Evolutionary conservation across 1,140 invertebrate genomes (phyloP), one percentile per base, ranked within the genome.

Genomic region (Saxidomus purpurata): DNA sequence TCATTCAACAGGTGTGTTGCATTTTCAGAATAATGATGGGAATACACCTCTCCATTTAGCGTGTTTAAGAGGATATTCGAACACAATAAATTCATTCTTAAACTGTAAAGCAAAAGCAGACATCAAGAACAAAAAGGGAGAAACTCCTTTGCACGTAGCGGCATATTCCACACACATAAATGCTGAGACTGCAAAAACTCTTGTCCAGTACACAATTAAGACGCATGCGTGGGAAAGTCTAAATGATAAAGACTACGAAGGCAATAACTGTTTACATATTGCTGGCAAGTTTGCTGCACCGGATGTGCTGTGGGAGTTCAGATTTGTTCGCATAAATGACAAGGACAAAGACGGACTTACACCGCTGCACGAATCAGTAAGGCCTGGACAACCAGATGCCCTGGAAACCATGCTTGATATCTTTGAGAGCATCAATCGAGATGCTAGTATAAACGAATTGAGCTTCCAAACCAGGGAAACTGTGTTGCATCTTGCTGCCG

Each of bases 1-100:
- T 76, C 69, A 92, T 49, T 61, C 87, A 13, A 38, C 89, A 40
- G 67, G 90, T 9, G 86, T 90, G 28, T 74, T 94, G 13, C 90
- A 94, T 83, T 25, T 55, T 13, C 81, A 31, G 90, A 96, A 87
- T 92, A 94, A 82, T 36, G 83, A 77, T 36, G 91, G 92, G 36
- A 92, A 95, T 80, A 96, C 95, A 1, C 91, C 95, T 43, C 84
- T 96, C 11, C 96, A 96, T 81, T 93, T 94, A 81, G 95, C 96
- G 17, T 94, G 93, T 59, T 91, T 90, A 28, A 94, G 93, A 61
- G 95, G 95, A 2, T 92, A 94, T 28, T 55, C 90, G 9, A 90
- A 92, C 17, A 91, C 93, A 11, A 93, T 95, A 31, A 43, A 91
- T 55, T 61, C 89, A 22, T 90, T 96, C 8, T 87, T 95, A 13